These are phyloP conservation scores for Scolopax mira DNA, from an alignment of 2,113 vertebrate species.

Conservation along the genomic window DNA sequence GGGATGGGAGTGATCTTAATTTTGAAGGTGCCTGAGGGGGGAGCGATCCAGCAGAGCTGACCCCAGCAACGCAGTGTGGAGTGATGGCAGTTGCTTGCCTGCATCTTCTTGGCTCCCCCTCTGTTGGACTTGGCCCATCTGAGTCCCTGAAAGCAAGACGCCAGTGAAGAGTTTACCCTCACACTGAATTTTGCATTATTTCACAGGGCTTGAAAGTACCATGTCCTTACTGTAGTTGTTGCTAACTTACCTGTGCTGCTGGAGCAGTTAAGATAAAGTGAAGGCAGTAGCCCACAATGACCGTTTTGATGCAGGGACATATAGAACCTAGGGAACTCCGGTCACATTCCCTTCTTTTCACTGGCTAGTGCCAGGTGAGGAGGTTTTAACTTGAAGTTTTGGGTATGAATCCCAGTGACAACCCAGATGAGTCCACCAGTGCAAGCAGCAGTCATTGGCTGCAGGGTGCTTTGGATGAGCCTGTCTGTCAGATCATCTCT, in stretches of 20 bases:
- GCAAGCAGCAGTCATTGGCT: not conserved
- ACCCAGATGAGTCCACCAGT: not conserved
- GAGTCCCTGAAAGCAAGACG: not conserved
- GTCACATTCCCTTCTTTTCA: not conserved
- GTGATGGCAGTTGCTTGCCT: not conserved
- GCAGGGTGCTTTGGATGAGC: not conserved
- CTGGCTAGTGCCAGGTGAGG: not conserved
- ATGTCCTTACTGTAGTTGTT: not conserved
- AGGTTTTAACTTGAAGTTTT: not conserved
- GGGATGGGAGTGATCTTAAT: not conserved
- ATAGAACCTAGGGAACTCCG: not conserved
- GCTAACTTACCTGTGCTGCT: not conserved
- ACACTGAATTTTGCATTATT: not conserved
- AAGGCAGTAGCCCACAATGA: not conserved
- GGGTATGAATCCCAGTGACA: not conserved
- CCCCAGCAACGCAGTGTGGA: accelerated
- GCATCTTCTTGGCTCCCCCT: not conserved
- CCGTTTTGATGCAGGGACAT: not conserved
- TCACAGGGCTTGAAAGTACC: not conserved
- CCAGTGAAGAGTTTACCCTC: not conserved
- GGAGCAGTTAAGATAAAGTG: not conserved
- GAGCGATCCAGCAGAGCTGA: not conserved
- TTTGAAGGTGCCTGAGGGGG: not conserved
- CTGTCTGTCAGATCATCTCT: not conserved
- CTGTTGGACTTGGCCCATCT: not conserved